Evolutionary conservation across 2,888 invertebrate genomes (phyloP).

Genomic region (Dryobotodes eremita): DNA sequence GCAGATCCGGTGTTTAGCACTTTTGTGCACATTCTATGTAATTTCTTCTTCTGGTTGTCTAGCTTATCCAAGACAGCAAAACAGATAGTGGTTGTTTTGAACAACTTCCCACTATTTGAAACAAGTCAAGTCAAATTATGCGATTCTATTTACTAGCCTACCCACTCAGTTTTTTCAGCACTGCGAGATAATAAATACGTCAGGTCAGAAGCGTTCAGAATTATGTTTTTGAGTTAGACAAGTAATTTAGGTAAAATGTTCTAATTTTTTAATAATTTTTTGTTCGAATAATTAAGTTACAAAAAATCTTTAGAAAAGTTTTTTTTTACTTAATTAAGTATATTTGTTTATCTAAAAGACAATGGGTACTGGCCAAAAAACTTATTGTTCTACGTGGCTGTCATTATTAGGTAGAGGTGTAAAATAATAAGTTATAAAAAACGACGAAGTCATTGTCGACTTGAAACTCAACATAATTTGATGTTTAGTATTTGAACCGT

Average conservation of each 20-base stretch:
- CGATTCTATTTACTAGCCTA: neutral
- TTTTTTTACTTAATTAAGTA: neutral
- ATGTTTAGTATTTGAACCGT: constrained; percentile 15
- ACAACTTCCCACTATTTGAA: neutral
- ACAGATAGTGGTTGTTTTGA: neutral
- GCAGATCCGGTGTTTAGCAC: constrained; percentile 29
- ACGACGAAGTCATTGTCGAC: neutral
- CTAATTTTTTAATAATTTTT: no score
- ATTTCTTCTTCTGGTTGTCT: neutral
- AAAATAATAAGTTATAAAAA: neutral
- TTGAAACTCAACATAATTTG: constrained; percentile 16
- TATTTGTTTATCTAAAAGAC: neutral
- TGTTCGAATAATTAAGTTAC: no score
- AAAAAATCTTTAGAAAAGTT: no score
- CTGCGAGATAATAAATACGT: neutral
- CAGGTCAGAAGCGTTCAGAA: neutral
- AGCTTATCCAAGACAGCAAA: neutral
- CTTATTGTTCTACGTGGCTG: neutral
- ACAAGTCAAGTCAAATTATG: neutral
- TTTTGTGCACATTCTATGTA: neutral
- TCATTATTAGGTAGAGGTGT: neutral
- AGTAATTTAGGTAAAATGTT: neutral
- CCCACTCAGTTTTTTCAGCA: neutral
- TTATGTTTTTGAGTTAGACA: no score
- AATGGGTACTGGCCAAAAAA: neutral